A percentile compares a stretch with the other conserved stretches of the same genome.
These are phyloP conservation scores for Macropus fuliginosus DNA, from an alignment of 2,797 vertebrate species.

Conservation along the genomic window DNA sequence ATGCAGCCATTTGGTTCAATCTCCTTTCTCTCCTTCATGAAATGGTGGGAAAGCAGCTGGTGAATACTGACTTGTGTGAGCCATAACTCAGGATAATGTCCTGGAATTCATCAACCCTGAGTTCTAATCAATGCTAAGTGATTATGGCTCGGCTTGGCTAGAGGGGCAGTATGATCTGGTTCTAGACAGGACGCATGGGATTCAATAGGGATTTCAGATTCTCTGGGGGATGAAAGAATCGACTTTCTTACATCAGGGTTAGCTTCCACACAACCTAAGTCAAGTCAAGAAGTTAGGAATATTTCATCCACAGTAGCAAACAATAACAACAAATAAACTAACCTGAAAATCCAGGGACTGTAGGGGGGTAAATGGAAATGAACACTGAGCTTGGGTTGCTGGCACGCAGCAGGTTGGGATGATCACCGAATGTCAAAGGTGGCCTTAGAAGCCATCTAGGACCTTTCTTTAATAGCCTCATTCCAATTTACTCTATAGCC, in stretches of 20 bases:
- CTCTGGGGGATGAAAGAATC: conserved; percentile 53
- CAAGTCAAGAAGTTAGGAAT: not conserved
- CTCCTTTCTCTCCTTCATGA: not conserved
- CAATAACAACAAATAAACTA: not conserved
- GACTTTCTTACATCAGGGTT: not conserved
- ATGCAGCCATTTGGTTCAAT: conserved; percentile 67
- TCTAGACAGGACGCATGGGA: conserved; percentile 60
- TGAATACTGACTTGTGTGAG: not conserved
- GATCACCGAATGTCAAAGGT: not conserved
- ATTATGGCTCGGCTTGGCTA: conserved; percentile 50
- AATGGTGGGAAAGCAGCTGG: conserved; percentile 64
- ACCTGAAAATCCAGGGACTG: not conserved
- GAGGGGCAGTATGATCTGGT: conserved; percentile 57
- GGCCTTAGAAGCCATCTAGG: not conserved
- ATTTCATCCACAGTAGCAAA: conserved; percentile 23
- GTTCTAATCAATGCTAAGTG: conserved; percentile 54
- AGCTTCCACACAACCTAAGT: not conserved
- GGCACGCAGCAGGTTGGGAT: not conserved
- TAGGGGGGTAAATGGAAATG: not conserved
- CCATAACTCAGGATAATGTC: not conserved
- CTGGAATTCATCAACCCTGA: conserved; percentile 47
- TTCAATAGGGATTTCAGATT: conserved; percentile 76
- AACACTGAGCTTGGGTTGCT: not conserved
- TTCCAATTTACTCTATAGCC: not conserved
- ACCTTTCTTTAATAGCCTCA: not conserved